phyloP scores from a whole-genome alignment of 2,888 invertebrate genomes.

The Psylliodes chrysocephalus region DNA sequence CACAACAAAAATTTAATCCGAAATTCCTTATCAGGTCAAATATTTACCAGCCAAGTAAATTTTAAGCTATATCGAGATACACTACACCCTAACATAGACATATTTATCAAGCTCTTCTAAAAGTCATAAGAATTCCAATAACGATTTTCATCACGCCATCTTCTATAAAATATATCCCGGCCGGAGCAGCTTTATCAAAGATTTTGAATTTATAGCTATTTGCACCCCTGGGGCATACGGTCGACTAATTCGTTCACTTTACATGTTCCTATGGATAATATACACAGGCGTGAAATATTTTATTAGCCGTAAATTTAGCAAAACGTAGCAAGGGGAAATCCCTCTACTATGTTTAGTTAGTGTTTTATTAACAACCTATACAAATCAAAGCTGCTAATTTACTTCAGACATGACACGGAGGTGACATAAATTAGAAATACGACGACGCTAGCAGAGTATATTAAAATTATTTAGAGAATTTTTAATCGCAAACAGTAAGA shows the following conservation, averaged over 20 bases:
- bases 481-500: too few relatives aligned
- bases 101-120: not conserved
- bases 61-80: not conserved
- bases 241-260: constrained; percentile 34
- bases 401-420: not conserved
- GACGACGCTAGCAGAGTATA: too few relatives aligned
- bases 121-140: constrained; percentile 39
- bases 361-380: constrained; percentile 5
- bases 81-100: not conserved
- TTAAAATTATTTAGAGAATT: too few relatives aligned
- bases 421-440: too few relatives aligned
- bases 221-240: constrained; percentile 35
- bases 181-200: constrained; percentile 38
- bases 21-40: not conserved
- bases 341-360: constrained; percentile 1
- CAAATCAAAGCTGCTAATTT: constrained; percentile 1
- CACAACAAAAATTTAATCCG: not conserved
- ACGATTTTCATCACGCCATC: constrained; percentile 39
- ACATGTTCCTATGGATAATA: constrained; percentile 21
- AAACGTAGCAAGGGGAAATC: not conserved
- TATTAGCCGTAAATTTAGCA: constrained; percentile 13
- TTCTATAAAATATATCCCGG: constrained; percentile 28
- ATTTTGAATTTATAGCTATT: constrained; percentile 43
- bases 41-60: not conserved
- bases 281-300: constrained; percentile 21